A percentile compares a stretch with the other conserved stretches of the same genome.
phyloP scores from a whole-genome alignment of 2,113 vertebrate species.

The Notarius quadriscutis region DNA sequence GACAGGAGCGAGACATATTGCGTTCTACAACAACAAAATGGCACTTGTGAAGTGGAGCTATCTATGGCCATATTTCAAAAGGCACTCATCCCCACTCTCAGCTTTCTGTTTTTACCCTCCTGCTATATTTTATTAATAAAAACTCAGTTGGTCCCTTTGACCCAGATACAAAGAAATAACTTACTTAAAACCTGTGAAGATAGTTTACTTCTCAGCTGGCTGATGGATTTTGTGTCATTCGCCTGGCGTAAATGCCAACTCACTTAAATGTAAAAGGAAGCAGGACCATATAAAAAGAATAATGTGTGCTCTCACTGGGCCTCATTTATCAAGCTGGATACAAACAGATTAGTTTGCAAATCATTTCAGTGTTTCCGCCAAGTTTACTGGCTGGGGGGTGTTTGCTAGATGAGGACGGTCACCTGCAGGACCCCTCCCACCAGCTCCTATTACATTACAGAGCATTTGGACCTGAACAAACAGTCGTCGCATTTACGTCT shows the following conservation, averaged over 20 bases:
- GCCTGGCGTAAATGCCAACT: not conserved
- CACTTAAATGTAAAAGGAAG: not conserved
- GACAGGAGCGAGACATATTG: not conserved
- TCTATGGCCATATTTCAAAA: not conserved
- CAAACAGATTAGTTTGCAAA: not conserved
- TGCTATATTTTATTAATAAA: not conserved
- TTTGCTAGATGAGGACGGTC: no score
- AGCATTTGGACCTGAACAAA: no score
- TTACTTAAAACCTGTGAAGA: not conserved
- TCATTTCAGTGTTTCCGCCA: not conserved
- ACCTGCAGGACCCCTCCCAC: no score
- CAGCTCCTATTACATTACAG: no score
- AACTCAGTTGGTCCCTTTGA: not conserved
- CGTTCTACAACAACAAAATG: not conserved
- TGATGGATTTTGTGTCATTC: not conserved
- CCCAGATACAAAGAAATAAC: not conserved
- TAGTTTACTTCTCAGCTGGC: not conserved
- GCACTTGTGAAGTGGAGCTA: not conserved
- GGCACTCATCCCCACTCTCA: not conserved
- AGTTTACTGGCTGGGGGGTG: no score
- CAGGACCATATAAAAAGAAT: not conserved
- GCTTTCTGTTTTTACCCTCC: not conserved
- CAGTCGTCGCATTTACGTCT: no score
- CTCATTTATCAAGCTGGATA: not conserved
- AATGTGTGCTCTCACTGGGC: not conserved